These are phyloP conservation scores for Masnerella sp. DNA, from an alignment of 2,888 invertebrate genomes.

Conservation along the genomic window DNA sequence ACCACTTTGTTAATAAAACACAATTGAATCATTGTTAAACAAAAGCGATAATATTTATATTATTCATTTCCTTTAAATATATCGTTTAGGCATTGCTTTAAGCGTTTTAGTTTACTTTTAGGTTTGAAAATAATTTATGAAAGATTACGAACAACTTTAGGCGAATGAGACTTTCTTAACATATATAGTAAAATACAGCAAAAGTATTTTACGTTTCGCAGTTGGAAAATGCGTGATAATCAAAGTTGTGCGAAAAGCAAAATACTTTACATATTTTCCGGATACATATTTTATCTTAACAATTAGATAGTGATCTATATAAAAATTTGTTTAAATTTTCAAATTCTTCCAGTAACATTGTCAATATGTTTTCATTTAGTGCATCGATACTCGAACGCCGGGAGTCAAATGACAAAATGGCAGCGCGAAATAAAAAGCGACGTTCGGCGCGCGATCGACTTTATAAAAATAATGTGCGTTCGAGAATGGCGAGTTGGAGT, in stretches of 20 bases:
- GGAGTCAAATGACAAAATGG: constrained; percentile 6
- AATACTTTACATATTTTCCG: constrained; percentile 32
- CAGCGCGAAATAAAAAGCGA: constrained; percentile 10
- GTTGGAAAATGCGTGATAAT: neutral
- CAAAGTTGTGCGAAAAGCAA: constrained; percentile 4
- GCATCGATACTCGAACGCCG: constrained; percentile 1
- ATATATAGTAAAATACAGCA: constrained; percentile 22
- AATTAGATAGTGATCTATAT: constrained; percentile 39
- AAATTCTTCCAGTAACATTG: constrained; percentile 27
- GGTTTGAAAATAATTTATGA: constrained; percentile 17
- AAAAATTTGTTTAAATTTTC: constrained; percentile 38
- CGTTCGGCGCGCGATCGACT: constrained; percentile 1
- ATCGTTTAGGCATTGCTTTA: constrained; percentile 37
- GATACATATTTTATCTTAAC: constrained; percentile 28
- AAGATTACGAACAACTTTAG: constrained; percentile 13
- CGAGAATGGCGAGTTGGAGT: constrained; percentile 27
- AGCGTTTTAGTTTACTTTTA: constrained; percentile 37
- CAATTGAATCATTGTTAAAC: neutral
- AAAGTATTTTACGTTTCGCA: constrained; percentile 35
- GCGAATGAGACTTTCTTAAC: constrained; percentile 38
- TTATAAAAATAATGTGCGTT: constrained; percentile 56
- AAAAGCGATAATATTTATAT: neutral
- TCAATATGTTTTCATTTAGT: constrained; percentile 5
- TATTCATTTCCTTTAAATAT: constrained; percentile 5
- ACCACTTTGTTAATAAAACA: constrained; percentile 1